Conservation (phyloP, 2,797 vertebrate species). For the Cryptoprocta ferox region DNA sequence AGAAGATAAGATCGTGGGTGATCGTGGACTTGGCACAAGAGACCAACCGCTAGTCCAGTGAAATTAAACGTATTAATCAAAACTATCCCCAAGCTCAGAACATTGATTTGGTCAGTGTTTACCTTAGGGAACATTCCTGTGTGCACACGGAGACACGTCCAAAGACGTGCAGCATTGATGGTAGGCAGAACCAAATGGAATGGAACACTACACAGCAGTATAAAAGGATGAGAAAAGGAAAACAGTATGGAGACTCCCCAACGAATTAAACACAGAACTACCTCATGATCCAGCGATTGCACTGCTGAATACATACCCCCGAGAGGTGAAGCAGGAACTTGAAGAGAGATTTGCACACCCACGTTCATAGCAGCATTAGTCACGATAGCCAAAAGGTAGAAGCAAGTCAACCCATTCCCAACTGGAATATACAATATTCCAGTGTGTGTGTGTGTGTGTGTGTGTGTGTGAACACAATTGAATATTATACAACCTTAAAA, state of each 20-base stretch:
- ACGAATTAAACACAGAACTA: background rate
- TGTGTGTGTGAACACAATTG: background rate
- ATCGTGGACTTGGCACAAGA: background rate
- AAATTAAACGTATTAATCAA: background rate
- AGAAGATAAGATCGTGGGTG: accelerated
- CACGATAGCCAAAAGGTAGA: background rate
- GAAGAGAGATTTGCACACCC: background rate
- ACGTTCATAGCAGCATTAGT: background rate
- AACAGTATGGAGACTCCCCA: background rate
- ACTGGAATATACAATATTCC: background rate
- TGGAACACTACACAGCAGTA: background rate
- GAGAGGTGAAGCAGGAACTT: background rate
- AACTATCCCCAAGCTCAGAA: background rate
- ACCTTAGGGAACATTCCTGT: background rate
- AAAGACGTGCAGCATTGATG: background rate
- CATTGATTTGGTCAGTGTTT: background rate
- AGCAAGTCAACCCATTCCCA: background rate
- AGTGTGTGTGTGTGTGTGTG: background rate
- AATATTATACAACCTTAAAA: background rate
- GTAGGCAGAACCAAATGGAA: background rate
- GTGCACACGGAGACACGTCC: background rate
- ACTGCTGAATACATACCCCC: background rate
- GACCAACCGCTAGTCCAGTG: background rate
- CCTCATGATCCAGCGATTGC: accelerated
- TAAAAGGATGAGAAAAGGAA: background rate